These are phyloP conservation scores for Rhea pennata DNA, from an alignment of 2,113 vertebrate genomes.

Conservation along the genomic window DNA sequence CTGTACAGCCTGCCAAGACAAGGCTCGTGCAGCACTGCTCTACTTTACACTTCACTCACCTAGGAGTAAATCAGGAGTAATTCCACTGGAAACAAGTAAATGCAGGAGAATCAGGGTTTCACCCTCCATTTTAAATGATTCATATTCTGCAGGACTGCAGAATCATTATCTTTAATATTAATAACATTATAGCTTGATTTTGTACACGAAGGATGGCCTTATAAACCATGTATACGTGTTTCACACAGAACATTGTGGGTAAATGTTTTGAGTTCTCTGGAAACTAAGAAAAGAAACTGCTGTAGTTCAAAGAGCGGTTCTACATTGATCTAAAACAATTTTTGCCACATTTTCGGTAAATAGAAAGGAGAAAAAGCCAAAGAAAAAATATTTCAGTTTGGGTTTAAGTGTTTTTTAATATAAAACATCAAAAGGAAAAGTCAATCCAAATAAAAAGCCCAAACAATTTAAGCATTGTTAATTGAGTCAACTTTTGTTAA, in stretches of 20 bases:
- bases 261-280: not conserved
- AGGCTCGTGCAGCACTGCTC: not conserved
- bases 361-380: not conserved
- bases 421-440: not conserved
- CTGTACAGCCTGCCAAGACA: not conserved
- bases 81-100: not conserved
- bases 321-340: not conserved
- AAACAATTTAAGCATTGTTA: not conserved
- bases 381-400: not conserved
- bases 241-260: not conserved
- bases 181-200: not conserved
- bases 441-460: not conserved
- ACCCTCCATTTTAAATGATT: not conserved
- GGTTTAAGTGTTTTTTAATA: not conserved
- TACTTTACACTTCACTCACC: not conserved
- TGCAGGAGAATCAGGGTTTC: not conserved
- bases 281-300: not conserved
- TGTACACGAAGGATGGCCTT: not conserved
- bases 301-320: not conserved
- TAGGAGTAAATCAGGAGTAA: not conserved
- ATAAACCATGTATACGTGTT: not conserved
- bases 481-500: not conserved
- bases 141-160: not conserved
- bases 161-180: not conserved
- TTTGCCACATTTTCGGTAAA: not conserved